Percentiles rank a stretch among this genome's conserved stretches.
Evolutionary conservation across 2,888 invertebrate species (phyloP).

Genomic region (Cantharis rufa): DNA sequence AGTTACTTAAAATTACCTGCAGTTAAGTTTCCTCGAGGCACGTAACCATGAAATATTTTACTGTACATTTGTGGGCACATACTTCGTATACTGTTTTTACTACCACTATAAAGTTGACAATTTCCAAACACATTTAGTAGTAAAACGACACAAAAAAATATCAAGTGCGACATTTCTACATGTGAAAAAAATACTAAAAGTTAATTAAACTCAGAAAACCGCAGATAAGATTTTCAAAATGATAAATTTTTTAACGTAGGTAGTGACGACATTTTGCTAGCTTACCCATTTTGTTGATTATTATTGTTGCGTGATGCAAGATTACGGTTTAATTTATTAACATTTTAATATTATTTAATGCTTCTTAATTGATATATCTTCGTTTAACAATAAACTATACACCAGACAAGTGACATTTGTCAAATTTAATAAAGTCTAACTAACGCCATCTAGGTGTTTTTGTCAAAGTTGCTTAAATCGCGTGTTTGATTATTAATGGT

Average conservation of each 20-base stretch:
- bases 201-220: neutral
- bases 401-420: neutral
- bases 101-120: conserved; percentile 20
- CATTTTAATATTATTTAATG: neutral
- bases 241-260: neutral
- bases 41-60: conserved; percentile 48
- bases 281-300: neutral
- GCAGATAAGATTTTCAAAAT: neutral
- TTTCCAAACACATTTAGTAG: conserved; percentile 7
- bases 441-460: neutral
- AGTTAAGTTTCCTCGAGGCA: conserved; percentile 49
- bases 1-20: conserved; percentile 42
- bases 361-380: neutral
- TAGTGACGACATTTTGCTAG: neutral
- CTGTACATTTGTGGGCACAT: conserved; percentile 48
- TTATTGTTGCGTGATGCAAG: neutral
- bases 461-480: neutral
- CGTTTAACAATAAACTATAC: neutral
- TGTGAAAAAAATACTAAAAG: neutral
- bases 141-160: neutral
- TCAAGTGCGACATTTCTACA: neutral
- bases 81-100: conserved; percentile 32
- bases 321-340: neutral
- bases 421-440: neutral
- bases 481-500: too few species aligned